Base-by-base conservation (phyloP, 2,113 vertebrate species). In the Hemibagrus wyckioides region DNA sequence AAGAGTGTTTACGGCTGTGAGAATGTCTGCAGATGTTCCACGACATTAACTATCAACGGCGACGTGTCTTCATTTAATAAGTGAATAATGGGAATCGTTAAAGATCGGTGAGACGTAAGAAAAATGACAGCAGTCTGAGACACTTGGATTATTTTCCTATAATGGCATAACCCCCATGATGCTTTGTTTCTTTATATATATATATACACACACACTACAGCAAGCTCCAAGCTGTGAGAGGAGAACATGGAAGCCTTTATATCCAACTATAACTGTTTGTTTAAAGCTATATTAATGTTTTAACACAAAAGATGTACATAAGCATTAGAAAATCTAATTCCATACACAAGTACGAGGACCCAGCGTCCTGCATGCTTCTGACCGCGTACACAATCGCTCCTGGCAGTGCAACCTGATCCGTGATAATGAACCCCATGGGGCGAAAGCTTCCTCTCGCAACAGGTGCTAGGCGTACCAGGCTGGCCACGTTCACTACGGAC, bases 401-500 rank as follows among this genome's bases (percentile, higher is more conserved):
- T 82, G 52, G 77, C 81, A 48, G 69, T 91, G 94, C 93, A 95
- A 95, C 94, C 90, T 93, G 95, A 96, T 95, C 94, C 92, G 83
- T 41, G 90, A 93, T 95, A 95, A 94, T 94, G 94, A 95, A 94
- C 89, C 93, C 93, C 92, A 81, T n/a, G 93, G 89, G 93, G 89
- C 90, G 87, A 89, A 90, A 75, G 91, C 93, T 95, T 95, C 94
- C 94, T 94, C 93, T 94, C 85, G 91, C 93, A 95, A 95, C 95
- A 96, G 95, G 95, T 96, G 95, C 94, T 93, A 92, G 91, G 93
- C 93, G 84, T 91, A 92, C 93, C 91, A 91, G 90, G 89, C 91
- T 92, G 92, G 92, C 92, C 92, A 90, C 84, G 84, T 50, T 91
- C 86, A 83, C 57, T 80, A 52, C 48, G 48, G 67, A 87, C 85